Evolutionary conservation across 2,888 invertebrate species (phyloP).

Genomic region (Molorchus minor): DNA sequence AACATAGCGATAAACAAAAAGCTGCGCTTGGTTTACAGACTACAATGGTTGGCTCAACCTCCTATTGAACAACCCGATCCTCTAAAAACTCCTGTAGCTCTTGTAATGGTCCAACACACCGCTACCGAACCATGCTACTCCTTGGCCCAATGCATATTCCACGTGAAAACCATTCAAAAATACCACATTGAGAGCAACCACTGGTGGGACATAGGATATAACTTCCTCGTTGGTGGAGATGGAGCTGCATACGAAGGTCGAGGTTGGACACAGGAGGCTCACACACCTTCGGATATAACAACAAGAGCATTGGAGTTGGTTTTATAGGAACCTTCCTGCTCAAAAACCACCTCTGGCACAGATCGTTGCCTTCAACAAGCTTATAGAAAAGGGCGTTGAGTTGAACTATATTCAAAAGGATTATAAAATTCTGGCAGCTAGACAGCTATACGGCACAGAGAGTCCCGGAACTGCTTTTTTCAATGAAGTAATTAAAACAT

Average conservation of each 20-base stretch:
- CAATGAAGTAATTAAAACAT: constrained; percentile 65
- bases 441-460: constrained; percentile 64
- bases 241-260: constrained; percentile 68
- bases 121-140: constrained; percentile 69
- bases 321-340: constrained; percentile 66
- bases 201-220: constrained; percentile 66
- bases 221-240: constrained; percentile 68
- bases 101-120: constrained; percentile 73
- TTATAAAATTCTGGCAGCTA: constrained; percentile 65
- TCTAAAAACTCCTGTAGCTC: constrained; percentile 64
- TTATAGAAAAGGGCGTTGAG: constrained; percentile 63
- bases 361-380: constrained; percentile 60
- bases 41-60: constrained; percentile 73
- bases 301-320: constrained; percentile 61
- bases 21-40: constrained; percentile 6
- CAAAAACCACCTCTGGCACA: constrained; percentile 60
- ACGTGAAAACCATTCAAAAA: constrained; percentile 55
- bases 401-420: constrained; percentile 62
- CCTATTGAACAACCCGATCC: constrained; percentile 52
- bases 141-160: constrained; percentile 49
- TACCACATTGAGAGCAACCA: constrained; percentile 66
- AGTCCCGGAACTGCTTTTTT: constrained; percentile 66
- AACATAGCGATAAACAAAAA: constrained; percentile 15
- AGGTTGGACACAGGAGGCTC: constrained; percentile 66
- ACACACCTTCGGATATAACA: constrained; percentile 66